Base-by-base conservation (phyloP, 1,140 invertebrate species). In the Drosophila repletoides region DNA sequence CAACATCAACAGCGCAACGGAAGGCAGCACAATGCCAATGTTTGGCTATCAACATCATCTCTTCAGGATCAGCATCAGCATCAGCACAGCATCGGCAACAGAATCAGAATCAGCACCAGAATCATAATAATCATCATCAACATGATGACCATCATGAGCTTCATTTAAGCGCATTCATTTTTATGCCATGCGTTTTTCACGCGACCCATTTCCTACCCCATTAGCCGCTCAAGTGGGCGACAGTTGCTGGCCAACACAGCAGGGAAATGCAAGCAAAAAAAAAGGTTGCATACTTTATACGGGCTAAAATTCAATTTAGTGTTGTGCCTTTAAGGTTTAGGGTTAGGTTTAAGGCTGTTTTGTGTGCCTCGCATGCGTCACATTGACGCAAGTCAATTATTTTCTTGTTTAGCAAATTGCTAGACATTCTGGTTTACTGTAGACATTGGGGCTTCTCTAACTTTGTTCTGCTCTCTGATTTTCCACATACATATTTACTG, bases 321-420 rank as follows among this genome's bases (percentile, higher is more conserved):
- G 34, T 53, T 46, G n/a, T 36, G 26, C 38, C 70, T 81, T 73
- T 64, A 71, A 79, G 21, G 49, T 41, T 58, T n/a, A n/a, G n/a
- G n/a, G n/a, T n/a, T n/a, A n/a, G n/a, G n/a, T n/a, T n/a, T n/a
- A n/a, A n/a, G n/a, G 31, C 41, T 36, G 9, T 22, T 52, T 5
- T 24, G 22, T 19, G 1, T n/a, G 21, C 21, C 24, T 38, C 40
- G 56, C 38, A 61, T 53, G 58, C 41, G 34, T 34, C 24, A 63
- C 59, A 43, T 60, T 67, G 45, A 19, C 45, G 51, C 71, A 86
- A 79, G 74, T 84, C 80, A 83, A 83, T 83, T 83, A 83, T 83
- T 83, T 84, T 84, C 74, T 79, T 83, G 80, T 79, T 84, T 74
- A 74, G 65, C 74, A 83, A 84, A 83, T 83, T 83, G 79, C 74